These are phyloP conservation scores for Paraescarpia echinospica DNA, from an alignment of 1,140 invertebrate species.

Conservation along the genomic window DNA sequence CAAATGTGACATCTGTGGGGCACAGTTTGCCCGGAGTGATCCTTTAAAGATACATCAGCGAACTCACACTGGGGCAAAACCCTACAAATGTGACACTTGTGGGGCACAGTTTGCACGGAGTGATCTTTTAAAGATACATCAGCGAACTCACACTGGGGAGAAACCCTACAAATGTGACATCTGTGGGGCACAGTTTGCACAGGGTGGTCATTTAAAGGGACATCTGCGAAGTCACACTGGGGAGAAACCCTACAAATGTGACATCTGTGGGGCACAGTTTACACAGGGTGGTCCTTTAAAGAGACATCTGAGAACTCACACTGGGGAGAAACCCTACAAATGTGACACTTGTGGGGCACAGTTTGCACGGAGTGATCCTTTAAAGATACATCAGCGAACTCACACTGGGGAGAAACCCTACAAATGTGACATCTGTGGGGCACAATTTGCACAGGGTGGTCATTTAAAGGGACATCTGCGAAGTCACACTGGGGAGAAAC, in stretches of 20 bases:
- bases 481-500: slow-evolving; percentile 39
- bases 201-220: neutral
- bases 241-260: slow-evolving; percentile 30
- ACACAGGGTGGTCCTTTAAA: slow-evolving; percentile 23
- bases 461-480: slow-evolving; percentile 29
- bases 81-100: slow-evolving; percentile 50
- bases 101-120: slow-evolving; percentile 20
- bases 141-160: slow-evolving; percentile 39
- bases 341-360: slow-evolving; percentile 36
- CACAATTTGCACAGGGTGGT: slow-evolving; percentile 32
- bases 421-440: slow-evolving; percentile 36
- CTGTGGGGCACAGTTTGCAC: slow-evolving; percentile 21
- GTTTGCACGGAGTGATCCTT: slow-evolving; percentile 34
- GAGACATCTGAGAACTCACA: slow-evolving; percentile 30
- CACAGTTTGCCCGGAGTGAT: too few relatives aligned
- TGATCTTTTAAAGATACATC: slow-evolving; percentile 8
- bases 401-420: slow-evolving; percentile 33
- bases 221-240: slow-evolving; percentile 27
- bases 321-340: slow-evolving; percentile 34
- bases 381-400: slow-evolving; percentile 36
- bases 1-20: too few relatives aligned
- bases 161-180: slow-evolving; percentile 27
- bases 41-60: slow-evolving; percentile 85
- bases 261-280: slow-evolving; percentile 24
- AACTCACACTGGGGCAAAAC: slow-evolving; percentile 69